Evolutionary conservation across 2,888 invertebrate species (phyloP), one percentile per base, ranked within the genome.

Genomic region (Hypolimnas misippus): DNA sequence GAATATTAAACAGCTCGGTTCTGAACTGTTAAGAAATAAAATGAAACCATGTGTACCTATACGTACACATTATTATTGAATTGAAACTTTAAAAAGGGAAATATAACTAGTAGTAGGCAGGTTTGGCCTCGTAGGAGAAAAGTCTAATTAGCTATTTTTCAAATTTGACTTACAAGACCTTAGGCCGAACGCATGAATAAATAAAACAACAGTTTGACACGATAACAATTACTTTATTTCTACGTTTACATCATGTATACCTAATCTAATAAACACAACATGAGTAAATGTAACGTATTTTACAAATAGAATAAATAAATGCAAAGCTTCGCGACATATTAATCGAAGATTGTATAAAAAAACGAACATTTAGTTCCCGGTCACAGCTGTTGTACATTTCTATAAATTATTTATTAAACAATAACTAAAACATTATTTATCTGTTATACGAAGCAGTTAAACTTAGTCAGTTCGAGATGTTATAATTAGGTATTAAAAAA

Each of bases 241-340:
- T 46, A 21, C 12, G 5, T 21, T 5, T 46, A 46, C 44, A 46
- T 5, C 44, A 46, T 21, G 44, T 46, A 21, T 21, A 46, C 5
- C 44, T 21, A 5, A 10, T 46, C 12, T 21, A 46, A n/a, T 46
- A 21, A 46, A 21, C 19, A 46, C 44, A 46, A 46, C 44, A 46
- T 46, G 44, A 21, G 44, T 46, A 46, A 21, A 46, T 21, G 12
- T 21, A 46, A 21, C 19, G 44, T 46, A 46, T 46, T 46, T 46
- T n/a, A n/a, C 35, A 46, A 46, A 46, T 12, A 46, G 3, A 46
- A 46, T 46, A 46, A 46, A 46, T 46, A 46, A 46, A 46, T 46
- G 44, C 44, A 46, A 21, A n/a, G 3, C 12, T n/a, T 10, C n/a
- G 44, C 44, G 21, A 46, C 21, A 21, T 21, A 17, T 46, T 5